Evolutionary conservation across 1,140 invertebrate genomes (phyloP).

Genomic region (Pogonus chalceus): DNA sequence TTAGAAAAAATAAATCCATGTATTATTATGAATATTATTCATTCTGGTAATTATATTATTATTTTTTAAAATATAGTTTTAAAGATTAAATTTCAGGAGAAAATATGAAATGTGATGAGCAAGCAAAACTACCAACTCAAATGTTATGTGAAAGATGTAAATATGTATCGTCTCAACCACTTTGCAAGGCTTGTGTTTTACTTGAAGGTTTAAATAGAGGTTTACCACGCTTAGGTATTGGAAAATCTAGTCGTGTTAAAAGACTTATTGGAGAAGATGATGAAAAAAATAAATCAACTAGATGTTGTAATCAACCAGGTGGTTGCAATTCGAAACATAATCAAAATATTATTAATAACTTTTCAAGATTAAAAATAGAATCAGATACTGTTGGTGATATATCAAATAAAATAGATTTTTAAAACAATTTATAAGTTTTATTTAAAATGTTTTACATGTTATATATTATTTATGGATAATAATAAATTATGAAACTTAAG

Average conservation of each 20-base stretch:
- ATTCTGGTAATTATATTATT: constrained; percentile 60
- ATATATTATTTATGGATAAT: no score
- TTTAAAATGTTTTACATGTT: no score
- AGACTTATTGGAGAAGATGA: constrained; percentile 44
- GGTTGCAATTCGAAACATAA: no score
- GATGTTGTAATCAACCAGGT: no score
- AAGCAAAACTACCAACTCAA: constrained; percentile 69
- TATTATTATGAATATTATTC: constrained; percentile 96
- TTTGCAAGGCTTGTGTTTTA: constrained; percentile 95
- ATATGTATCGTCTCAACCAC: constrained; percentile 89
- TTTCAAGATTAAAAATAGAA: no score
- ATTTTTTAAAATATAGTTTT: constrained; percentile 8
- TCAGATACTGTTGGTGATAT: no score
- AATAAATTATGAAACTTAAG: no score
- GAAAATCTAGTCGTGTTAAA: constrained; percentile 72
- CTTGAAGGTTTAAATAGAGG: constrained; percentile 93
- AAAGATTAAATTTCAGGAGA: constrained; percentile 56
- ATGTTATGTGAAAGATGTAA: constrained; percentile 78
- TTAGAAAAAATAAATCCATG: constrained; percentile 87
- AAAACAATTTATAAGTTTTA: no score
- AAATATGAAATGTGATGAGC: constrained; percentile 70
- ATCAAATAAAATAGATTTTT: no score
- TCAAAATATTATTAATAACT: no score
- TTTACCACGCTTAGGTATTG: constrained; percentile 74
- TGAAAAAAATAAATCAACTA: constrained; percentile 7